phyloP scores from a whole-genome alignment of 2,113 vertebrate genomes.

The Corythaixoides concolor region DNA sequence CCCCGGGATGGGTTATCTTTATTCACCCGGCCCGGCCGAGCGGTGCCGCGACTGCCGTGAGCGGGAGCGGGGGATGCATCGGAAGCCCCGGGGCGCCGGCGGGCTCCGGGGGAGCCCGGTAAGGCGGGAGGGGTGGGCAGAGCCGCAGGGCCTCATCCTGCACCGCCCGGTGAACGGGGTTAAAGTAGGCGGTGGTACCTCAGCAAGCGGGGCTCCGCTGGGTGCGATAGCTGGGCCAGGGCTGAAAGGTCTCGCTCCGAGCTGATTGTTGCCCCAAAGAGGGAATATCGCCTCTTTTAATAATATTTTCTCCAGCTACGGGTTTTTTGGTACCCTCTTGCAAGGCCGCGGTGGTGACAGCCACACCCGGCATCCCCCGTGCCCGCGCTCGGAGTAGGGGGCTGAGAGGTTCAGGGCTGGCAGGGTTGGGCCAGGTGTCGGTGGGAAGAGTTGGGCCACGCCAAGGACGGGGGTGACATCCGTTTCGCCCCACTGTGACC shows the following conservation, averaged over 20 bases:
- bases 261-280: background rate
- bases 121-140: background rate
- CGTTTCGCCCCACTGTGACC: fast-evolving
- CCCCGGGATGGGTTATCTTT: background rate
- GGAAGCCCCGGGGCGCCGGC: background rate
- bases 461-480: background rate
- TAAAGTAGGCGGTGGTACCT: fast-evolving
- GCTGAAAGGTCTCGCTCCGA: background rate
- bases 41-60: too few species aligned
- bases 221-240: fast-evolving
- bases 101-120: background rate
- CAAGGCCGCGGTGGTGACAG: background rate
- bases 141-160: background rate
- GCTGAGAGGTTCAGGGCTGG: background rate
- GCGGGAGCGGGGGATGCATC: background rate
- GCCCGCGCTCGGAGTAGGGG: background rate
- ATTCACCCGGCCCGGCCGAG: background rate
- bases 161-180: background rate
- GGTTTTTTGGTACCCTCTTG: fast-evolving
- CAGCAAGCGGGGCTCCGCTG: fast-evolving
- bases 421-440: fast-evolving
- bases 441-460: background rate
- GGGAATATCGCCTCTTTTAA: background rate
- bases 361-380: fast-evolving
- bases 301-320: fast-evolving